These are phyloP conservation scores for Polypterus bichir DNA, from an alignment of 2,113 vertebrate genomes.

Conservation along the genomic window DNA sequence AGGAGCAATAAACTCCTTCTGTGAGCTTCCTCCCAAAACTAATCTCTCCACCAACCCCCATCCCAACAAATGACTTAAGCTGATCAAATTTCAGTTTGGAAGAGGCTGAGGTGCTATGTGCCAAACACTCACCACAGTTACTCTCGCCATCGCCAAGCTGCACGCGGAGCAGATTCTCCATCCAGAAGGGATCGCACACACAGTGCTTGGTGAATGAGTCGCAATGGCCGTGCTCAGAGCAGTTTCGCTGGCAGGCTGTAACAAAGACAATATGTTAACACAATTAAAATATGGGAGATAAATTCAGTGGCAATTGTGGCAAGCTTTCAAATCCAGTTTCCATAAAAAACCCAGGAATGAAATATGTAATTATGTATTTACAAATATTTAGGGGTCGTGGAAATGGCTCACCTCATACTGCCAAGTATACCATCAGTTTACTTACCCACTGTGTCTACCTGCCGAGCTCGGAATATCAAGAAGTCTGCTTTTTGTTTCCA, in stretches of 20 bases:
- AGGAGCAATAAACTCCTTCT: conserved; percentile 17
- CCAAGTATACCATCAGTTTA: conserved; percentile 19
- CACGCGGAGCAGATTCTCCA: conserved; percentile 87
- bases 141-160: conserved; percentile 79
- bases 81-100: too few species aligned
- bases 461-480: conserved; percentile 73
- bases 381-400: background rate
- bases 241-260: conserved; percentile 89
- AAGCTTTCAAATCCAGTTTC: background rate
- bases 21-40: conserved; percentile 19
- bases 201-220: conserved; percentile 85
- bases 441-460: conserved; percentile 89
- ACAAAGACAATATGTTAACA: conserved; percentile 16
- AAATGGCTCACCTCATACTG: background rate
- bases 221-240: conserved; percentile 83
- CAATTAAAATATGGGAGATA: background rate
- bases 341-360: background rate
- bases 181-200: conserved; percentile 91
- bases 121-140: conserved; percentile 72
- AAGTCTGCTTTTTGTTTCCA: conserved; percentile 87
- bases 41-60: conserved; percentile 9
- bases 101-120: fast-evolving
- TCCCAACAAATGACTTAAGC: background rate
- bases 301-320: background rate
- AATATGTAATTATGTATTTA: background rate